phyloP scores from a whole-genome alignment of 2,113 vertebrate species.

The Lagopus leucura region DNA sequence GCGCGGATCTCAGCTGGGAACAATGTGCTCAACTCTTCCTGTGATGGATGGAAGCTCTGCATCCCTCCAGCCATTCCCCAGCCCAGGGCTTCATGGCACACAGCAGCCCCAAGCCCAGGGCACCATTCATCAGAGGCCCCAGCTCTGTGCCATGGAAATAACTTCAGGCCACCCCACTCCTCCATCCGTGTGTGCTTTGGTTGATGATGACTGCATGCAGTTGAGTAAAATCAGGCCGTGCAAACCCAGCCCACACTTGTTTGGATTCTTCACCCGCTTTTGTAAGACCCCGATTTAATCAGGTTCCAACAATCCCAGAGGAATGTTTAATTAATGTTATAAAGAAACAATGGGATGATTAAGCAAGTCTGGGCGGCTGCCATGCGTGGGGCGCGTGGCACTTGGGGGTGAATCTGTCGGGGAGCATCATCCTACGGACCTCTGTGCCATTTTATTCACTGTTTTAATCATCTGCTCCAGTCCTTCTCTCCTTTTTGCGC shows the following conservation, averaged over 20 bases:
- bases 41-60: background rate
- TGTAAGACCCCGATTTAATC: slow-evolving; percentile 44
- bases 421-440: background rate
- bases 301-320: slow-evolving; percentile 55
- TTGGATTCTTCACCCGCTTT: slow-evolving; percentile 29
- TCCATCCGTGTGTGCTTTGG: fast-evolving
- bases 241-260: background rate
- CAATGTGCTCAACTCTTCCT: background rate
- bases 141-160: fast-evolving
- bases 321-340: slow-evolving; percentile 73
- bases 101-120: fast-evolving
- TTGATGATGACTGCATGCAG: background rate
- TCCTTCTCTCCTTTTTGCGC: slow-evolving; percentile 43
- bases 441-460: background rate
- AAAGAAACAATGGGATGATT: slow-evolving; percentile 64
- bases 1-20: background rate
- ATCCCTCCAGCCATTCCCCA: too few relatives aligned
- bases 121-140: fast-evolving
- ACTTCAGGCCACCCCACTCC: background rate
- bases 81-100: background rate
- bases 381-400: slow-evolving; percentile 50
- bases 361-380: slow-evolving; percentile 58
- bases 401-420: background rate
- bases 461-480: slow-evolving; percentile 10
- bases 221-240: background rate